Conservation (phyloP, 1,140 invertebrate genomes). For the Pseudomyrmex pallidus region DNA sequence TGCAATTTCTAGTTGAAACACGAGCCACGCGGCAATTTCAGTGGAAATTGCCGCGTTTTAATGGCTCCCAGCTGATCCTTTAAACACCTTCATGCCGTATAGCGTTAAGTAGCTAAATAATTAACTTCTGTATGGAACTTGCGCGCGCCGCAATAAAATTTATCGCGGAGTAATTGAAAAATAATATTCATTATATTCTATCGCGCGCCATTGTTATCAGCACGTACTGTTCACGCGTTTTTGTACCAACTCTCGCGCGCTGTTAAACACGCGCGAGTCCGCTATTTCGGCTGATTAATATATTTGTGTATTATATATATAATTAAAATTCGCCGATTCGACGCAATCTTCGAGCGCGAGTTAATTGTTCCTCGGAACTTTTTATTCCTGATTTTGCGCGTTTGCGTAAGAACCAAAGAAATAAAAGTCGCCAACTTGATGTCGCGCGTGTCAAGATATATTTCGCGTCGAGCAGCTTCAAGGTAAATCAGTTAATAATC, state of each 20-base stretch:
- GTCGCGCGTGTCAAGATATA: neutral
- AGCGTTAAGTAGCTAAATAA: constrained; percentile 58
- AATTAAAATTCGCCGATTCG: too few species aligned
- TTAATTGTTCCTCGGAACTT: too few species aligned
- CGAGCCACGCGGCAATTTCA: constrained; percentile 43
- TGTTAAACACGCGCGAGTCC: neutral
- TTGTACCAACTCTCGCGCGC: too few species aligned
- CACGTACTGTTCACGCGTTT: neutral
- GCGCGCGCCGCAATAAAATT: constrained; percentile 32
- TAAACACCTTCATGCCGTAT: constrained; percentile 46
- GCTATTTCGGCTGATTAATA: too few species aligned
- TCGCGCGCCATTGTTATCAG: neutral
- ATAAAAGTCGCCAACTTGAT: too few species aligned
- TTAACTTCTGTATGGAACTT: constrained; percentile 40
- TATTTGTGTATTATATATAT: too few species aligned
- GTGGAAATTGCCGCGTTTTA: constrained; percentile 55
- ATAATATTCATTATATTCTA: constrained; percentile 20
- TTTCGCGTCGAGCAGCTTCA: constrained; percentile 4
- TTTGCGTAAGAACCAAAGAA: too few species aligned
- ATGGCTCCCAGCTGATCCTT: constrained; percentile 57
- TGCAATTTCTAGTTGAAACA: constrained; percentile 53
- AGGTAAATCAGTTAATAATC: constrained; percentile 2
- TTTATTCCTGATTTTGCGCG: too few species aligned
- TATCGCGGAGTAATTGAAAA: constrained; percentile 52
- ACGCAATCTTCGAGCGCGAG: too few species aligned